These are phyloP conservation scores for Hydrolagus affinis DNA, from an alignment of 2,113 vertebrate species.

Conservation along the genomic window DNA sequence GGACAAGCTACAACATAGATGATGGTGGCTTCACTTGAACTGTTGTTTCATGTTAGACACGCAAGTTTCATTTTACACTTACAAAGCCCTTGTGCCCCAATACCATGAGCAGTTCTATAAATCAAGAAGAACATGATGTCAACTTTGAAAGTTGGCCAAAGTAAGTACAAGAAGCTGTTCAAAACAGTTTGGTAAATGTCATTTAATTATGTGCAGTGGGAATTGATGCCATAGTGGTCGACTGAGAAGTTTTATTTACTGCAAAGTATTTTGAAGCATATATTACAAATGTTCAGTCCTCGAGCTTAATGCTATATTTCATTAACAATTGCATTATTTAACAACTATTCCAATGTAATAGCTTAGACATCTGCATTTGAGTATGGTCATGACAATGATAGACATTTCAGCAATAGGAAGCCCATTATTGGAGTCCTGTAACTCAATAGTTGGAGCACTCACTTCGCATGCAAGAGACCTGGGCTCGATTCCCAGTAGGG, in stretches of 20 bases:
- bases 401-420: too few relatives aligned
- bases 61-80: not conserved
- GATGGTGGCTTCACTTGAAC: not conserved
- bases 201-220: constrained; percentile 19
- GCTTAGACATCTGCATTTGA: too few relatives aligned
- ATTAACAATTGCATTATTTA: too few relatives aligned
- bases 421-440: too few relatives aligned
- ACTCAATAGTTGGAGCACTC: too few relatives aligned
- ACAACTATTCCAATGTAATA: too few relatives aligned
- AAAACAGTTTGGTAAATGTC: not conserved
- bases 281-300: constrained; percentile 11
- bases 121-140: constrained; percentile 24
- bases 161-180: not conserved
- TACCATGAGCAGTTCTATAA: constrained; percentile 19
- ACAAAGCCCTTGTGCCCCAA: not conserved
- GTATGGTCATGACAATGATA: too few relatives aligned
- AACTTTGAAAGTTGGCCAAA: constrained; percentile 23
- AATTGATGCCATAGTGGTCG: constrained; percentile 23
- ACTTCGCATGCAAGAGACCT: too few relatives aligned
- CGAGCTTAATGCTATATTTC: not conserved
- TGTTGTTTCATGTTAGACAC: not conserved
- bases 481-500: too few relatives aligned
- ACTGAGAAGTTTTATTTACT: not conserved
- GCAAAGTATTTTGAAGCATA: not conserved
- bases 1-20: not conserved